Base-by-base conservation (phyloP, 30 jellyfish, hydroid and myxozoan genomes). In the Phacellophora camtschatica region DNA sequence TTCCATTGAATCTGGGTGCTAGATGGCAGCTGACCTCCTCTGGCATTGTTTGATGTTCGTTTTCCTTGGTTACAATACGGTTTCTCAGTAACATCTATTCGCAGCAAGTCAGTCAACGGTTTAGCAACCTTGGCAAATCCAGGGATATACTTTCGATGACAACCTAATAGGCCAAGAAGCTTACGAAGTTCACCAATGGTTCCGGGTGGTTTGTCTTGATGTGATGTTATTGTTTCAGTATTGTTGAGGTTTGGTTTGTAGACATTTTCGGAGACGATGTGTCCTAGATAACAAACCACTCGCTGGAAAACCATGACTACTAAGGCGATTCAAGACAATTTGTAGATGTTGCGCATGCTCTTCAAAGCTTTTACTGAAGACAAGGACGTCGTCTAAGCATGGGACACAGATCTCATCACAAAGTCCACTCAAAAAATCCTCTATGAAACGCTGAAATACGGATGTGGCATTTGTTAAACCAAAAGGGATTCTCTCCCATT, bases 321-420 rank as follows among this genome's bases (percentile, higher is more conserved):
- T 54, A 9, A 66, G 79, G 28, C 80, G 77, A 7, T 37, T 35
- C 30, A 82, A 74, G 36, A 67, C 80, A 13, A 30, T 39, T 4
- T 30, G 71, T 35, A 82, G 55, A 67, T 82, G 86, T 13, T 30
- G 32, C 32, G 68, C 84, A 34, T 82, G 94, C 27, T 66, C 86
- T 15, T 82, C 86, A 29, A 82, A 68, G n/a, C 63, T 30, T 68
- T 66, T 35, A 41, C 78, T 62, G 71, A 49, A 82, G 53, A 48
- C 80, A 36, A 82, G 23, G 30, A 82, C 51, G 42, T 82, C 94
- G 49, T 82, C 87, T 15, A 82, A 61, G 87, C 51, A 66, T 27
- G 86, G 80, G 32, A 55, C 56, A 34, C 54, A 37, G 34, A 66
- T 49, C 33, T 66, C 71, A 57, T 66, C 86, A 30, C 66, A 80